A percentile compares a stretch with the other conserved stretches of the same genome.
phyloP scores from a whole-genome alignment of 53 echinoderm and acorn worm genomes.

The Paracentrotus lividus region DNA sequence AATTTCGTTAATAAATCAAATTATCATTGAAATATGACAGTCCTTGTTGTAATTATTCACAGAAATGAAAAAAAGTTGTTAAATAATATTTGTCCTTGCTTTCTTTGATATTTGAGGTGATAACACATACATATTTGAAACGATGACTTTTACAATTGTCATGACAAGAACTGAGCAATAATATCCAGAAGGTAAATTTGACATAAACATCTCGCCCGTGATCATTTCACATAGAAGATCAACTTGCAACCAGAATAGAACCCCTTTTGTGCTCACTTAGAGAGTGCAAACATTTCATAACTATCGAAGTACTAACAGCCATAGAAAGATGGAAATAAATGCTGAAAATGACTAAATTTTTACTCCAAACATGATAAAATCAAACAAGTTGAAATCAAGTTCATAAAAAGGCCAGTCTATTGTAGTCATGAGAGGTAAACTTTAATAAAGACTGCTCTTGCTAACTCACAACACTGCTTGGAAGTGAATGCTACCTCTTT shows the following conservation, averaged over 20 bases:
- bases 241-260: not conserved
- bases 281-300: conserved; percentile 35
- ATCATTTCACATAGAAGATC: not conserved
- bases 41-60: not conserved
- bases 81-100: not conserved
- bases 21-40: not conserved
- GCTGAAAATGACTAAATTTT: conserved; percentile 33
- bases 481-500: not conserved
- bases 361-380: conserved; percentile 4
- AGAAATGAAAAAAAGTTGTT: not conserved
- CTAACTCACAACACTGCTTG: not conserved
- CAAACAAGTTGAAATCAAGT: not conserved
- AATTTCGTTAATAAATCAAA: no score
- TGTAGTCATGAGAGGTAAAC: not conserved
- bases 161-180: not conserved
- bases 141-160: not conserved
- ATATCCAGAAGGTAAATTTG: not conserved
- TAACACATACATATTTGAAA: not conserved
- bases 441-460: conserved; percentile 3
- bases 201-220: not conserved
- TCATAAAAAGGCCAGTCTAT: not conserved
- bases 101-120: not conserved
- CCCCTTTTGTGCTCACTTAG: conserved; percentile 22
- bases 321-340: not conserved
- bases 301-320: not conserved